Percentiles rank a stretch among this genome's conserved stretches.
phyloP scores from a whole-genome alignment of 1,140 invertebrate species.

The Formica exsecta region DNA sequence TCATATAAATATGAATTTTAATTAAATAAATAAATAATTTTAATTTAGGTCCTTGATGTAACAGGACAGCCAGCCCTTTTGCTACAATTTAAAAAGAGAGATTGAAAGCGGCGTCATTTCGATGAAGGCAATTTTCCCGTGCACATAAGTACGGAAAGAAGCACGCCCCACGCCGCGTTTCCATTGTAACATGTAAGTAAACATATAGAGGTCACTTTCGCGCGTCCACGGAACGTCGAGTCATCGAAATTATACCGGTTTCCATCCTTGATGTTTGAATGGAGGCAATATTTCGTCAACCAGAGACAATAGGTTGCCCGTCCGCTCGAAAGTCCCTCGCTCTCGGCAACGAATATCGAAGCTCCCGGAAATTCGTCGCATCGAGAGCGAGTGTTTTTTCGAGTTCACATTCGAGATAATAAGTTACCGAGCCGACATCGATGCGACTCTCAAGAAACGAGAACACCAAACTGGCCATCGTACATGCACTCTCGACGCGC shows the following conservation, averaged over 20 bases:
- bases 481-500: background rate
- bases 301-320: background rate
- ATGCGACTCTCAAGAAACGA: no score
- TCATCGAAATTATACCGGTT: slow-evolving; percentile 27
- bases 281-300: background rate
- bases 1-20: background rate
- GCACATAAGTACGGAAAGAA: background rate
- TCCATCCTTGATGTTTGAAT: background rate
- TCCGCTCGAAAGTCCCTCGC: background rate
- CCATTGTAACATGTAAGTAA: background rate
- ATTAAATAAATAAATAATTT: background rate
- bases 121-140: background rate
- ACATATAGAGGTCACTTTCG: slow-evolving; percentile 32
- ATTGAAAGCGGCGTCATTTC: background rate
- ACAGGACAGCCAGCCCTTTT: background rate
- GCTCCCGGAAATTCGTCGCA: background rate
- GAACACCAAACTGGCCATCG: background rate
- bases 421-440: background rate
- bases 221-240: background rate
- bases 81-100: background rate
- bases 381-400: background rate
- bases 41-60: background rate
- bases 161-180: background rate
- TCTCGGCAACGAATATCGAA: background rate
- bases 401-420: no score